Conservation (phyloP, 2,888 invertebrate species). For the Aricia artaxerxes region DNA sequence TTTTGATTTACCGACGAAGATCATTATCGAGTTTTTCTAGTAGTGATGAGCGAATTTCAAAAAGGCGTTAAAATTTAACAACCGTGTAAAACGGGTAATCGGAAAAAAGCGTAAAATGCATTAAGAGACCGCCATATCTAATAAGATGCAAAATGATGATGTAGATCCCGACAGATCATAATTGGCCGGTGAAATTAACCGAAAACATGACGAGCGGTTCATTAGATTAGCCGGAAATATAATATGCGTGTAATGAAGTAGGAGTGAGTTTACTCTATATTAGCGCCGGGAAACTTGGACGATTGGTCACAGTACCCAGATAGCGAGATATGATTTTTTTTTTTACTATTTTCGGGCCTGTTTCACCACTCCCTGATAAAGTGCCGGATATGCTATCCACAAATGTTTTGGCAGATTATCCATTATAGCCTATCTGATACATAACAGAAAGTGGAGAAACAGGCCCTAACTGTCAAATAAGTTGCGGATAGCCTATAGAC, state of each 20-base stretch:
- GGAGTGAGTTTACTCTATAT: constrained; percentile 45
- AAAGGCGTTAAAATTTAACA: constrained; percentile 25
- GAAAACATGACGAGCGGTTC: constrained; percentile 25
- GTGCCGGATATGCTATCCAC: no score
- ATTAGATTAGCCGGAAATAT: constrained; percentile 35
- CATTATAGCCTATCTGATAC: no score
- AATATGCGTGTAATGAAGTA: constrained; percentile 44
- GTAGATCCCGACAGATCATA: constrained; percentile 26
- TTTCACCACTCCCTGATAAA: no score
- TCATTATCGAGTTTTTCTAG: neutral
- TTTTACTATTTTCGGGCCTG: neutral
- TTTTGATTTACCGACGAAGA: constrained; percentile 19
- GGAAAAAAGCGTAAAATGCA: constrained; percentile 29
- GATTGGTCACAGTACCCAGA: constrained; percentile 33
- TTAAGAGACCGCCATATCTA: constrained; percentile 21
- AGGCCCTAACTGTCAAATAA: no score
- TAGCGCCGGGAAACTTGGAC: constrained; percentile 35
- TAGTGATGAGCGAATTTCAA: constrained; percentile 12
- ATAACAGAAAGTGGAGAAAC: no score
- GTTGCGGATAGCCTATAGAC: no score
- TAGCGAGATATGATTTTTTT: neutral
- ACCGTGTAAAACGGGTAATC: constrained; percentile 27
- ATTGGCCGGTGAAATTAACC: constrained; percentile 24
- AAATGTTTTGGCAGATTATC: no score
- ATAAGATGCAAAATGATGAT: constrained; percentile 30